Evolutionary conservation across 1,140 invertebrate species (phyloP).

Genomic region (Hirudo medicinalis): DNA sequence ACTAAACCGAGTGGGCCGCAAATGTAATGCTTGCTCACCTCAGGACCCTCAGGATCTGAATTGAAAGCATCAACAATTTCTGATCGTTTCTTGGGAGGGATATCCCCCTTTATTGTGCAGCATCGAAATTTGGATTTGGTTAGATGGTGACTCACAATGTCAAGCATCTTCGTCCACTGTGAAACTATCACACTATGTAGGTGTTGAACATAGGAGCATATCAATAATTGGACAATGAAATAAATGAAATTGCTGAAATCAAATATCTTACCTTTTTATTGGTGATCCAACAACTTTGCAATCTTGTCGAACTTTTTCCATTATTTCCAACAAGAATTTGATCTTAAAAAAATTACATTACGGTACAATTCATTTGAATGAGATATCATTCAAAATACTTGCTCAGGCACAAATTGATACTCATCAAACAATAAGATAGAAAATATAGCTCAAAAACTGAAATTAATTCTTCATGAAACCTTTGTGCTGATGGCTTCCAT

Average conservation of each 20-base stretch:
- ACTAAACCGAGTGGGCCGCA: background rate
- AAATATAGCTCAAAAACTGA: too few relatives aligned
- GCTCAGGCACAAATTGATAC: too few relatives aligned
- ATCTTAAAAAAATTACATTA: too few relatives aligned
- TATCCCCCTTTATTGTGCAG: constrained; percentile 53
- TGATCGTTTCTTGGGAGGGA: constrained; percentile 33
- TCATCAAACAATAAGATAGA: too few relatives aligned
- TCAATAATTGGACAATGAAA: too few relatives aligned
- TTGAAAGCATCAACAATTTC: constrained; percentile 57
- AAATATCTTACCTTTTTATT: background rate
- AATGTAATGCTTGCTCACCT: constrained; percentile 31
- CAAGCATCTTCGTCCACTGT: constrained; percentile 66
- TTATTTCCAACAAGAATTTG: constrained; percentile 4
- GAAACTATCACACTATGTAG: constrained; percentile 60
- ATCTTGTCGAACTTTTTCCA: background rate
- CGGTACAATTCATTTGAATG: too few relatives aligned
- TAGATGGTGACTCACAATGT: constrained; percentile 54
- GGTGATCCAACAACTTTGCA: background rate
- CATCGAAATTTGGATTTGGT: constrained; percentile 43
- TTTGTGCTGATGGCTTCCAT: constrained; percentile 18
- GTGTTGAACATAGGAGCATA: too few relatives aligned
- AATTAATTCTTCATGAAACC: background rate
- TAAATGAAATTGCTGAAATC: background rate
- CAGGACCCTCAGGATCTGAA: constrained; percentile 42
- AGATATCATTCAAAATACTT: too few relatives aligned